Conservation (phyloP, 2,888 invertebrate species). For the Cantharis rufa region DNA sequence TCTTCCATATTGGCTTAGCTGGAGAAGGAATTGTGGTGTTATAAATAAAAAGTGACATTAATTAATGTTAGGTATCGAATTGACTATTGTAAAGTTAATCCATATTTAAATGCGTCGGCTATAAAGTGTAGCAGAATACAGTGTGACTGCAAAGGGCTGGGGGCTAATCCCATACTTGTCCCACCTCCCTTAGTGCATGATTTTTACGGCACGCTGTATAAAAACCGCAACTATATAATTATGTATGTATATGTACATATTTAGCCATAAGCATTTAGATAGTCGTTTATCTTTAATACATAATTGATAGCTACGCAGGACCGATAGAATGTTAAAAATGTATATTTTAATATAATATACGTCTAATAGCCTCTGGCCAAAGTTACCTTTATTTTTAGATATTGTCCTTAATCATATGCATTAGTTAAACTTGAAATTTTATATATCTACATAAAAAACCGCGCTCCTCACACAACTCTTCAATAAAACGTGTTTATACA, state of each 20-base stretch:
- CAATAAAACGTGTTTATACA: neutral
- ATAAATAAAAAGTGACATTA: neutral
- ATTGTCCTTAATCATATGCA: slow-evolving; percentile 30
- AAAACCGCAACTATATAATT: slow-evolving; percentile 56
- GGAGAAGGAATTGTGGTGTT: neutral
- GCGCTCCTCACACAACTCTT: neutral
- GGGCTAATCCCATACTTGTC: slow-evolving; percentile 42
- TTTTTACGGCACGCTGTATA: slow-evolving; percentile 49
- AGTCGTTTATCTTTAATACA: slow-evolving; percentile 58
- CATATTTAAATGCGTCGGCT: slow-evolving; percentile 52
- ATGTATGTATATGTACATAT: slow-evolving; percentile 58
- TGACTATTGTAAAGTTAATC: slow-evolving; percentile 26
- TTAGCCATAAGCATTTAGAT: slow-evolving; percentile 57
- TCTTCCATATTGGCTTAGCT: neutral
- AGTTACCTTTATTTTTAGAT: slow-evolving; percentile 29
- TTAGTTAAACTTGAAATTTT: slow-evolving; percentile 25
- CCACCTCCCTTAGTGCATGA: slow-evolving; percentile 37
- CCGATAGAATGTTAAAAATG: slow-evolving; percentile 57
- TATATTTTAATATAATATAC: slow-evolving; percentile 50
- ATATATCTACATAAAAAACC: slow-evolving; percentile 13
- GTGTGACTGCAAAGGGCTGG: slow-evolving; percentile 50
- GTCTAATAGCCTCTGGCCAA: slow-evolving; percentile 16
- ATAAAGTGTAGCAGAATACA: slow-evolving; percentile 49
- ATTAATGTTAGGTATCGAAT: slow-evolving; percentile 1
- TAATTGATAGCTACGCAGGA: slow-evolving; percentile 57